Evolutionary conservation across 2,797 vertebrate species (phyloP).

Genomic region (Alca torda): DNA sequence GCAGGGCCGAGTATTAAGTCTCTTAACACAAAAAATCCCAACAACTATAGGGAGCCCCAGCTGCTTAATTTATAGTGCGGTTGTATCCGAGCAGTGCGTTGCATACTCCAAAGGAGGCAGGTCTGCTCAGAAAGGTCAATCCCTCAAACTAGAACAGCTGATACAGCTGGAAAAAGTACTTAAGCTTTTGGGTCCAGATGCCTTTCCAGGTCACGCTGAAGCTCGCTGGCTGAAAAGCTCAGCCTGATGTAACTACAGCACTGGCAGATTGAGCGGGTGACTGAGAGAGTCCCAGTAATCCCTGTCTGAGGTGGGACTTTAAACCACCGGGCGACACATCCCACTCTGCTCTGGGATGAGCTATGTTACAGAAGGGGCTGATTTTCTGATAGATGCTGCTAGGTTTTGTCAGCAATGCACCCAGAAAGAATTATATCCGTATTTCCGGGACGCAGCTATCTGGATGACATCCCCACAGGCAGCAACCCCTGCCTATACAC

Average conservation of each 20-base stretch:
- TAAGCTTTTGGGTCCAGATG: neutral
- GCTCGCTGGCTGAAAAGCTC: neutral
- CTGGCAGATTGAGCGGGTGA: fast-evolving
- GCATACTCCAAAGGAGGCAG: fast-evolving
- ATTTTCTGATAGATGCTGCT: neutral
- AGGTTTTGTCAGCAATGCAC: neutral
- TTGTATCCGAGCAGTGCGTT: fast-evolving
- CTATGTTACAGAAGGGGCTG: neutral
- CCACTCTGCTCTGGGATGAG: neutral
- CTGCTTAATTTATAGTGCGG: neutral
- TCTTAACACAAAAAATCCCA: neutral
- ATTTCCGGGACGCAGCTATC: neutral
- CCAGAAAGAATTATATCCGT: neutral
- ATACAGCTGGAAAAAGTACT: slow-evolving; percentile 20
- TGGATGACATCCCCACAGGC: neutral
- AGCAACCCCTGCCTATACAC: neutral
- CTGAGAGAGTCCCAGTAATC: neutral
- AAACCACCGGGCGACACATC: neutral
- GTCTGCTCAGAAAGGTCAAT: neutral
- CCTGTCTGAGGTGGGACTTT: neutral
- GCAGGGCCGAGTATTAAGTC: neutral
- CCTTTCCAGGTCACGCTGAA: neutral
- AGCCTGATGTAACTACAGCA: neutral
- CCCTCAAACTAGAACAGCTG: neutral
- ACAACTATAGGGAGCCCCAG: neutral